phyloP scores from a whole-genome alignment of 2,113 vertebrate genomes.

The Athene noctua region DNA sequence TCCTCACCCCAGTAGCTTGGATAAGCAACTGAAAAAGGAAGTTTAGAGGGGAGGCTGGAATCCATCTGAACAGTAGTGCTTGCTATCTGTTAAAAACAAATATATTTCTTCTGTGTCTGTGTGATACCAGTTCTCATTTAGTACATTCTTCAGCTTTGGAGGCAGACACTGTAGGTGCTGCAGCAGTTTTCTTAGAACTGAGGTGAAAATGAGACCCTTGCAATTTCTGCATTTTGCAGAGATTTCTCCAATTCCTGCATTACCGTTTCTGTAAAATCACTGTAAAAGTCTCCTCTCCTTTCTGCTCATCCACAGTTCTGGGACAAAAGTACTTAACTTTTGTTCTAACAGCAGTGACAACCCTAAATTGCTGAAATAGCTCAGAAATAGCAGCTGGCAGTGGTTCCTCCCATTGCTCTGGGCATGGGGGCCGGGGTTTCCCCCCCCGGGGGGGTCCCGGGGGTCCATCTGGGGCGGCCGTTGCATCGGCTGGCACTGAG shows the following conservation, averaged over 20 bases:
- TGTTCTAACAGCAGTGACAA: not conserved
- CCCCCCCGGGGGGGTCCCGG: not conserved
- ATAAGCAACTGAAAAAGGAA: not conserved
- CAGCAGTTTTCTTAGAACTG: not conserved
- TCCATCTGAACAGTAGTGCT: not conserved
- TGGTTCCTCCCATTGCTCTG: not conserved
- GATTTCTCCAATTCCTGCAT: no score
- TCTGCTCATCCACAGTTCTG: fast-evolving
- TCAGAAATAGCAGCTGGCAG: not conserved
- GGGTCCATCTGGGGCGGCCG: not conserved
- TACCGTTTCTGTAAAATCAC: not conserved
- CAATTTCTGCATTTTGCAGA: not conserved
- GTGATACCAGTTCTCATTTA: fast-evolving
- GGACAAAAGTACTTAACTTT: not conserved
- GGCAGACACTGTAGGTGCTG: not conserved
- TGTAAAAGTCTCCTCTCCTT: not conserved
- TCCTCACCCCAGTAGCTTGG: not conserved
- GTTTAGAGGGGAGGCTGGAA: not conserved
- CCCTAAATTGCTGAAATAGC: not conserved
- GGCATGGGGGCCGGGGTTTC: not conserved
- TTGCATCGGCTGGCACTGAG: not conserved
- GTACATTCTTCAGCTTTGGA: fast-evolving
- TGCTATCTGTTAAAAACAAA: no score
- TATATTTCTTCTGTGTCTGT: fast-evolving
- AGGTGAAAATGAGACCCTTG: not conserved